phyloP scores from a whole-genome alignment of 2,113 vertebrate genomes.

The Colius striatus region DNA sequence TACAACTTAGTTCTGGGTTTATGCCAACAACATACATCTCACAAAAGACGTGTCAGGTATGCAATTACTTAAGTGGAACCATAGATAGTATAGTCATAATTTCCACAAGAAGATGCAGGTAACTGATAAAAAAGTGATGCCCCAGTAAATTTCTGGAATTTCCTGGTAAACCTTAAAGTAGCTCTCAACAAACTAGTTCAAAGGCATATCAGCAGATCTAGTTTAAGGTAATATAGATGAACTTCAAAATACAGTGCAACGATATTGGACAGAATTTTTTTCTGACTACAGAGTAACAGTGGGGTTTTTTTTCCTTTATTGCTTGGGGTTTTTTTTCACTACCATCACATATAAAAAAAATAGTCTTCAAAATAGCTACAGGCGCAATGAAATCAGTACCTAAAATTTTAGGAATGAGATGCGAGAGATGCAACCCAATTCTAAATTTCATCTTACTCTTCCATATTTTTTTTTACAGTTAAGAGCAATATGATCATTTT shows the following conservation, averaged over 20 bases:
- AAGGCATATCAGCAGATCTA: neutral
- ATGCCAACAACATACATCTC: neutral
- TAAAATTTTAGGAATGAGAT: neutral
- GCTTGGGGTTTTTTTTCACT: neutral
- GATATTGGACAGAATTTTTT: neutral
- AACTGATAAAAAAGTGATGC: neutral
- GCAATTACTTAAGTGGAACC: neutral
- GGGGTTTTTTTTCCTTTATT: neutral
- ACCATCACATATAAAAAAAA: neutral
- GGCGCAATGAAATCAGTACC: neutral
- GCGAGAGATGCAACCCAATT: neutral
- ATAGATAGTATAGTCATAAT: neutral
- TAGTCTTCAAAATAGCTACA: neutral
- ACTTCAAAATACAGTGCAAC: neutral
- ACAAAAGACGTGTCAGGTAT: neutral
- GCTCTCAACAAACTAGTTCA: neutral
- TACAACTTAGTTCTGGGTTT: neutral
- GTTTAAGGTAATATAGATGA: neutral
- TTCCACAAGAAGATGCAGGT: neutral
- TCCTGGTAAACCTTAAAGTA: neutral
- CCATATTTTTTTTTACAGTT: neutral
- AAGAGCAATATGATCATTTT: neutral
- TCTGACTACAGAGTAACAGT: neutral
- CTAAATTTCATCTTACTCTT: neutral
- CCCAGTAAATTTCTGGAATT: neutral